Percentiles rank a stretch among this genome's conserved stretches.
phyloP scores from a whole-genome alignment of 2,113 vertebrate genomes.

The Origma solitaria region DNA sequence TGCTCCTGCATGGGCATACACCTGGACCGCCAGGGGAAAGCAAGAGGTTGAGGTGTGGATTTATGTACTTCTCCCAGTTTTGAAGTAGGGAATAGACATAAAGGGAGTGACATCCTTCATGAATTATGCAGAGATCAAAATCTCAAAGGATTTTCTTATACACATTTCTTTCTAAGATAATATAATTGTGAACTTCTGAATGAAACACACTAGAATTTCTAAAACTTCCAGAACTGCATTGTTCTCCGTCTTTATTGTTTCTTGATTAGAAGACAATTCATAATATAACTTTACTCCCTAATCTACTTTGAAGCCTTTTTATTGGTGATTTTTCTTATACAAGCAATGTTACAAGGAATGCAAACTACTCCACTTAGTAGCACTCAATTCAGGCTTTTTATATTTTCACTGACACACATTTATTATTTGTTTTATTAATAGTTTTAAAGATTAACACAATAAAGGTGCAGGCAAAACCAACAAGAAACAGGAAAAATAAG shows the following conservation, averaged over 20 bases:
- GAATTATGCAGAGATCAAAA: background rate
- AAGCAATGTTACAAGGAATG: background rate
- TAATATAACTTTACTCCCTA: background rate
- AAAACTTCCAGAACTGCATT: background rate
- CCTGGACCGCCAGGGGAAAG: constrained; percentile 62
- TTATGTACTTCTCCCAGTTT: background rate
- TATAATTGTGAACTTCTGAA: background rate
- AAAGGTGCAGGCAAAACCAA: background rate
- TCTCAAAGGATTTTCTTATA: background rate
- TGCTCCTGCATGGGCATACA: constrained; percentile 90
- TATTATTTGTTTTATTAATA: background rate
- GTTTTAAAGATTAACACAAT: background rate
- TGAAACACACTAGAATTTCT: background rate
- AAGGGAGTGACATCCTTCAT: background rate
- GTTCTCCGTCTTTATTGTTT: background rate
- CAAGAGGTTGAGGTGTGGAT: background rate
- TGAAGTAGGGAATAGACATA: background rate
- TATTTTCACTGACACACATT: background rate
- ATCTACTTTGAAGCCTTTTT: background rate
- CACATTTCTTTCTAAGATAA: background rate
- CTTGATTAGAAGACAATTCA: background rate
- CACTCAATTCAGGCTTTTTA: background rate
- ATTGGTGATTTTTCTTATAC: background rate
- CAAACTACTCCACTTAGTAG: background rate
- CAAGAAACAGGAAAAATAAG: background rate